Evolutionary conservation across 2,888 invertebrate species (phyloP).

Genomic region (Patella caerulea): DNA sequence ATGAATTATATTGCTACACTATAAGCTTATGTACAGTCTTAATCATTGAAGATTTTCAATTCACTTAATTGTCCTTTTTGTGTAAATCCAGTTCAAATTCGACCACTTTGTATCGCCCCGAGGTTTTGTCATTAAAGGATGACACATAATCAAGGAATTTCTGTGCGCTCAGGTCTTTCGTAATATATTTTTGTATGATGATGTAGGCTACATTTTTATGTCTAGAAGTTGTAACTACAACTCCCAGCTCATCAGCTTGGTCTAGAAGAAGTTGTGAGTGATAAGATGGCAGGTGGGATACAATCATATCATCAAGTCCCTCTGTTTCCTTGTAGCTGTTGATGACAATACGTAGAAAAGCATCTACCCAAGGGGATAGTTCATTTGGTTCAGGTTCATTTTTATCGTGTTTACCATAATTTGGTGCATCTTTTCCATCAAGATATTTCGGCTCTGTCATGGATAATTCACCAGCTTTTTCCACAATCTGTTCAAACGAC

Average conservation of each 20-base stretch:
- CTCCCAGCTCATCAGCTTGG: not conserved
- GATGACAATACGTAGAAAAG: not conserved
- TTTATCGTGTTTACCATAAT: not conserved
- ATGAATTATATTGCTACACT: too few relatives aligned
- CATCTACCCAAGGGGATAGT: not conserved
- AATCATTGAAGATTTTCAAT: too few relatives aligned
- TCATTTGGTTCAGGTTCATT: not conserved
- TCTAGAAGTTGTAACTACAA: not conserved
- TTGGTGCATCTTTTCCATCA: not conserved
- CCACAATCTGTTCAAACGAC: conserved; percentile 5
- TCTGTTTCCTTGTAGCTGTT: not conserved
- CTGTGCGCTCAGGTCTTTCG: not conserved
- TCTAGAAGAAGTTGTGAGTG: not conserved
- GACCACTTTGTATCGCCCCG: not conserved
- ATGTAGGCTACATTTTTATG: not conserved
- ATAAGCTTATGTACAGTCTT: too few relatives aligned
- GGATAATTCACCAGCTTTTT: not conserved
- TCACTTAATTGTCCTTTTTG: too few relatives aligned
- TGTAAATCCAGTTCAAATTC: too few relatives aligned
- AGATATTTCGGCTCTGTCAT: not conserved
- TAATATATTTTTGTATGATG: not conserved
- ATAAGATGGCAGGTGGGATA: not conserved
- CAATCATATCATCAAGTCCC: not conserved
- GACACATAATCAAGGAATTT: not conserved
- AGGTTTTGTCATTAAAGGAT: not conserved